phyloP scores from a whole-genome alignment of 1,140 invertebrate genomes.

The Helicorthomorpha holstii region DNA sequence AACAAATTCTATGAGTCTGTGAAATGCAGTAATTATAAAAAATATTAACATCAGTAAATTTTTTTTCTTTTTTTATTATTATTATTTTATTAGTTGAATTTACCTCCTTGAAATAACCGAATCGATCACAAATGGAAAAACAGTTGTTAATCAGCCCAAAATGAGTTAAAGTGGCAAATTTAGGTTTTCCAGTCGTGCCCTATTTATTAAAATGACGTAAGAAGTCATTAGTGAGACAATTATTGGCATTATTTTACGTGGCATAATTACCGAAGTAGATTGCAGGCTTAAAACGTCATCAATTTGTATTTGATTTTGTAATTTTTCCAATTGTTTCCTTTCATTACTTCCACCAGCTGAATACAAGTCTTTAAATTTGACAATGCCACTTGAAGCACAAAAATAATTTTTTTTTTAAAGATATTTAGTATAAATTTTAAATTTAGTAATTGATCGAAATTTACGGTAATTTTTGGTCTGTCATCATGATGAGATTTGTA shows the following conservation, averaged over 20 bases:
- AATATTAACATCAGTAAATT: neutral
- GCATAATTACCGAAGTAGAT: neutral
- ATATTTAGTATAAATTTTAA: no score
- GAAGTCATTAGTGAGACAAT: no score
- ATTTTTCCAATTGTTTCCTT: neutral
- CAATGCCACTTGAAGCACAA: neutral
- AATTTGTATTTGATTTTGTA: neutral
- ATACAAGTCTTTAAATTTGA: neutral
- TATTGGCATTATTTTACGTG: no score
- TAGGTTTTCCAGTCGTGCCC: slow-evolving; percentile 72
- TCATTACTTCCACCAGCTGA: neutral
- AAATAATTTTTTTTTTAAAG: no score
- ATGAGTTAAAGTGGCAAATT: slow-evolving; percentile 69
- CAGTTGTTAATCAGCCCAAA: slow-evolving; percentile 72
- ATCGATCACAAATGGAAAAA: slow-evolving; percentile 40
- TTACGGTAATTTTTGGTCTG: neutral
- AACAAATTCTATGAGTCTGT: slow-evolving; percentile 35
- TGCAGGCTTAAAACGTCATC: neutral
- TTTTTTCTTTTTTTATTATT: neutral
- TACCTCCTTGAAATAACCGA: slow-evolving; percentile 34
- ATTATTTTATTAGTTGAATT: neutral
- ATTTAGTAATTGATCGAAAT: no score
- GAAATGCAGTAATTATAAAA: neutral
- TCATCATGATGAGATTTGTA: neutral
- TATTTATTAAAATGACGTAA: no score